These are phyloP conservation scores for Nycticorax nycticorax DNA, from an alignment of 2,113 vertebrate genomes.

Conservation along the genomic window DNA sequence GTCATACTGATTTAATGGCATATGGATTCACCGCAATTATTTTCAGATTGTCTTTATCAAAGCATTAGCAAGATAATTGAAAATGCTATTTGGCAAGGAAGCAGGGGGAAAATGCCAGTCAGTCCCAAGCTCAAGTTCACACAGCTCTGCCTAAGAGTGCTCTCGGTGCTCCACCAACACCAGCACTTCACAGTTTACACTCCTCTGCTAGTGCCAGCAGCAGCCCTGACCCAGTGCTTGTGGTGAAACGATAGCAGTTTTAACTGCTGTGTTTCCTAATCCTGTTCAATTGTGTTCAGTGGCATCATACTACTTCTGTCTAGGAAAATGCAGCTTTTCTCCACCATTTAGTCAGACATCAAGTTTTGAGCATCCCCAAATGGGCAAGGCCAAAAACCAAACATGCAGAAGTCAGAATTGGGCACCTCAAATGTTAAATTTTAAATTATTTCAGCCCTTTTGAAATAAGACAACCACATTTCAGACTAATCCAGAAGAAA, in stretches of 20 bases:
- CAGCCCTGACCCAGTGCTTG: no score
- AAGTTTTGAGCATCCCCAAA: background rate
- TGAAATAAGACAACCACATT: background rate
- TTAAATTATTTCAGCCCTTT: background rate
- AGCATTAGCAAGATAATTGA: background rate
- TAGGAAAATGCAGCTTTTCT: background rate
- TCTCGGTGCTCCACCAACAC: background rate
- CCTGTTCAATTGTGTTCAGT: background rate
- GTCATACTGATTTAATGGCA: background rate
- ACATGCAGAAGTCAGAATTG: background rate
- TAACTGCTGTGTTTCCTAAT: background rate
- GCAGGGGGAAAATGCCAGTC: background rate
- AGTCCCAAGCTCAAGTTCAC: background rate
- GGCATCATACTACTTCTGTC: background rate
- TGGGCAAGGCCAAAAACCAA: background rate
- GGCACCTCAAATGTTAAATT: background rate
- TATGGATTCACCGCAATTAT: background rate
- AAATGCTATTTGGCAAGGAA: background rate
- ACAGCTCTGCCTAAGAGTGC: no score
- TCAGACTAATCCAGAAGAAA: background rate
- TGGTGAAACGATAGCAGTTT: background rate
- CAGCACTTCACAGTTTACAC: background rate
- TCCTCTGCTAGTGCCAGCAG: background rate
- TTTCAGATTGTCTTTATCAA: background rate
- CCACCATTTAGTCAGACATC: background rate